Evolutionary conservation across 2,888 invertebrate genomes (phyloP), one percentile per base, ranked within the genome.

Genomic region (Drosophila vallismaia): DNA sequence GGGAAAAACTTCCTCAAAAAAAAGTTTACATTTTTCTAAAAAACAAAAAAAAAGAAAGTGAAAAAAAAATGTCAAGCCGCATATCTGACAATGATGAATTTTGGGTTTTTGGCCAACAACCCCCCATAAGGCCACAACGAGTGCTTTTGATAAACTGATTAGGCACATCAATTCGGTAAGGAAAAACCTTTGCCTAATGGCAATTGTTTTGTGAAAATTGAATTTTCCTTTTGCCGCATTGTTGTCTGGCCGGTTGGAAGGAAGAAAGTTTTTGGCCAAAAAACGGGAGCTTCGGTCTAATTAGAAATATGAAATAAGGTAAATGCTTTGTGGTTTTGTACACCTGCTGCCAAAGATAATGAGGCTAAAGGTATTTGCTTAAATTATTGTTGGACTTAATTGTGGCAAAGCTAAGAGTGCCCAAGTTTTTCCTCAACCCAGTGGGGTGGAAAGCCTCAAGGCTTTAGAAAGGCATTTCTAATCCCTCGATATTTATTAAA

Each of bases 351-450:
- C 86, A 73, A 48, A 73, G 78, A 84, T 83, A 87, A 85, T 87
- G 82, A 87, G 53, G 46, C 48, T 68, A 57, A 68, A 77, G 84
- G 71, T 74, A 86, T 85, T 87, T 87, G 71, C 68, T 75, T 75
- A 85, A 85, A 87, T 85, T 85, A 85, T 87, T 85, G 85, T 87
- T 85, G 75, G 83, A 87, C 84, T 86, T 84, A 84, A 84, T 84
- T 86, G 81, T 82, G 73, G 57, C 73, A 2, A 19, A 19, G 19
- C n/a, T n/a, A n/a, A n/a, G n/a, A n/a, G n/a, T n/a, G n/a, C n/a
- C n/a, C 74, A 67, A 64, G 71, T 62, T 63, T 4, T 19, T 24
- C 14, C 44, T 28, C 86, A 77, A 82, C 73, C 60, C 53, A 51
- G 75, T 62, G 71, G 19, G 19, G 19, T 19, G 19, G 19, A 19